Evolutionary conservation across 1,140 invertebrate species (phyloP), one percentile per base, ranked within the genome.

Genomic region (Eupristina koningsbergeri): DNA sequence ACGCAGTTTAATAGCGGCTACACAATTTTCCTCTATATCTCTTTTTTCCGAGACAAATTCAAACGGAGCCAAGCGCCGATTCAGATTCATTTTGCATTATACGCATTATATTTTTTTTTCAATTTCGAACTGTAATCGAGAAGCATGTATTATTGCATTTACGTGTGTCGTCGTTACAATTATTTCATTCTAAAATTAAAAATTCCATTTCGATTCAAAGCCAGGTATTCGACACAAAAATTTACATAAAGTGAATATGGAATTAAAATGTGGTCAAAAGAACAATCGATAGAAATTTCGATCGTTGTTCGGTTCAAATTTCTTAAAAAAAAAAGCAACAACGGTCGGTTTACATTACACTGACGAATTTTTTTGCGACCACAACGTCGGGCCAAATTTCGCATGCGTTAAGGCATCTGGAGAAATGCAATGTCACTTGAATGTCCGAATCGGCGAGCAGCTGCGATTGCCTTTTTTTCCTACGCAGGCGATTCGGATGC

Each of bases 1-100:
- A 15, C 47, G 17, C 6, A 13, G 47, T 50, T 61, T 58, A 81
- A 47, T 61, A 58, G 26, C 22, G 34, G 15, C 53, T 74, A 45
- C 8, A 11, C 19, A 22, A 50, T 73, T 75, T 81, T 75, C 74
- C 31, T 50, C 58, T 36, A n/a, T 36, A 29, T 45, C 17, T 69
- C 39, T 77, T 58, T 73, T 71, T 22, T 47, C 36, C 53, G 26
- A 64, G 17, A 69, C 45, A 22, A 64, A 0, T 69, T 47, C 63
- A 77, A 67, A 29, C 61, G 61, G 36, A 83, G 74, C 81, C 58
- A 29, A n/a, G 41, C 74, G 34, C 45, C 74, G 63, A 83, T 82
- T 75, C 19, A 61, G 34, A 75, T 26, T 73, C 39, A 6, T 81
- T 58, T 81, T 67, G 11, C 11, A 26, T 50, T 50, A 29, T 50